Evolutionary conservation across 2,888 invertebrate species (phyloP), one percentile per base, ranked within the genome.

Genomic region (Ceratothoa steindachneri): DNA sequence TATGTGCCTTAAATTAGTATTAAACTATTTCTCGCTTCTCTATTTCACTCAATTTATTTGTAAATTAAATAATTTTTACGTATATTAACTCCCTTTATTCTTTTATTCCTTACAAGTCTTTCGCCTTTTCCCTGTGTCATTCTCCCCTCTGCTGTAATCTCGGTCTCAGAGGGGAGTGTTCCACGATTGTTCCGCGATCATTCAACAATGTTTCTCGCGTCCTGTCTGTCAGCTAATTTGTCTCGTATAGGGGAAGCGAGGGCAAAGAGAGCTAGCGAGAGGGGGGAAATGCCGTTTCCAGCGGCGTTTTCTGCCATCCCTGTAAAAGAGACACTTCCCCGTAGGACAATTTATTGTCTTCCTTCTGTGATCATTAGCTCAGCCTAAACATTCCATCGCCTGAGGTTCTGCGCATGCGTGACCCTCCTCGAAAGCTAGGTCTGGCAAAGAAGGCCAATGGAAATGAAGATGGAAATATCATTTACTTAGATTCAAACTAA

Each of bases 191-290:
- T 60, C 60, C 24, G 60, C 60, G n/a, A 60, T 55, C 60, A 60
- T 60, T 60, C 60, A 60, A 60, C 60, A 60, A 60, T 60, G 60
- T 60, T 60, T 24, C 60, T 60, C 60, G 60, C 60, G 60, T 60
- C 60, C 24, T 60, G 60, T 60, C 60, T 60, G 60, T 60, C 60
- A 60, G 60, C 60, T 60, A 60, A 60, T 60, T 60, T 60, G 60
- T 60, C 60, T 60, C 60, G 22, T 24, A 60, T 60, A 7, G 60
- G 27, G 60, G n/a, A 12, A 24, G 27, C 12, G 19, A 24, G 19
- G 27, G 60, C 19, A 60, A 7, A 60, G 22, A 60, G 60, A 24
- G 60, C 19, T 22, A 15, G 41, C 41, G 27, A 24, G 3, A 7
- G 24, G n/a, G 60, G 24, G 19, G 60, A 24, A 24, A 7, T 24